Percentiles rank a stretch among this genome's conserved stretches.
Evolutionary conservation across 2,888 invertebrate genomes (phyloP).

Genomic region (Yponomeuta plumbellus): DNA sequence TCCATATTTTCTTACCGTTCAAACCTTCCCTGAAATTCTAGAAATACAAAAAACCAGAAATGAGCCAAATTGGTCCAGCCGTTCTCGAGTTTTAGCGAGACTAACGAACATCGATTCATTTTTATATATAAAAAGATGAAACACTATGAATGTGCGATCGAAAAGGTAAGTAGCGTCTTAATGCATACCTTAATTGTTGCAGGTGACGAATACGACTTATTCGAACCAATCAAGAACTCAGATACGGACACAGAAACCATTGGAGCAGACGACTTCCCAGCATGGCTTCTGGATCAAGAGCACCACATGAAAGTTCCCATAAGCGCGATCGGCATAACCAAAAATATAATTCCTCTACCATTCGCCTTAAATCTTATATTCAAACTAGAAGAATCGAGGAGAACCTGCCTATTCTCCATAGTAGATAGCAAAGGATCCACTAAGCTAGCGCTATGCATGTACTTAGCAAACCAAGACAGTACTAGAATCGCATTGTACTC

Average conservation of each 20-base stretch:
- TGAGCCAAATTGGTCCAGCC: too few species aligned
- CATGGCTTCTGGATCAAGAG: slow-evolving; percentile 26
- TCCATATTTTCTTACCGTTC: too few species aligned
- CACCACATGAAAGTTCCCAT: slow-evolving; percentile 19
- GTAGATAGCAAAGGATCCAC: slow-evolving; percentile 24
- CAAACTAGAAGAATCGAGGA: slow-evolving; percentile 30
- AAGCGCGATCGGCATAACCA: background rate
- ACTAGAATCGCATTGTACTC: slow-evolving; percentile 29
- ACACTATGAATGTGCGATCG: too few species aligned
- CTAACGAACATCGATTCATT: too few species aligned
- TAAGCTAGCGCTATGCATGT: slow-evolving; percentile 37
- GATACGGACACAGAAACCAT: slow-evolving; percentile 16
- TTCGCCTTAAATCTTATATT: slow-evolving; percentile 43
- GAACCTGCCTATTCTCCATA: slow-evolving; percentile 46
- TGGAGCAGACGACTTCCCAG: slow-evolving; percentile 23
- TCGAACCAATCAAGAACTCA: slow-evolving; percentile 21
- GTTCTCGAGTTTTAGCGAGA: too few species aligned
- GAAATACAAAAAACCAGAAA: too few species aligned
- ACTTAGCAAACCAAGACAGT: slow-evolving; percentile 16
- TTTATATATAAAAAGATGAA: too few species aligned
- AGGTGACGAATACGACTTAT: slow-evolving; percentile 24
- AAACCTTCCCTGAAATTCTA: too few species aligned
- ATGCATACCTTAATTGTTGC: background rate
- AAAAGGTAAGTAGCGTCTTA: too few species aligned
- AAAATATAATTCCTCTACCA: background rate